Conservation (phyloP, 2,888 invertebrate genomes). For the Calameuta filiformis region DNA sequence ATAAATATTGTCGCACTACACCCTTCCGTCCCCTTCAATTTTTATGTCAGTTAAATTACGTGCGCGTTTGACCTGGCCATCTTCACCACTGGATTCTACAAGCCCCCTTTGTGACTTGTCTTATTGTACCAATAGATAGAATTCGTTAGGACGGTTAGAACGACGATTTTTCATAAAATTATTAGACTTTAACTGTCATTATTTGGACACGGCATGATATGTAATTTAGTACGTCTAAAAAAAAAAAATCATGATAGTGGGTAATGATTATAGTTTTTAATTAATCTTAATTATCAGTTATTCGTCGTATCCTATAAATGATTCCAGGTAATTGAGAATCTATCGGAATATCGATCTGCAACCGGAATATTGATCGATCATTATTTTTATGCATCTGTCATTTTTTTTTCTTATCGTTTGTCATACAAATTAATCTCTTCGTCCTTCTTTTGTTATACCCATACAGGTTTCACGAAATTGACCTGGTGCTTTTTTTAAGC, state of each 20-base stretch:
- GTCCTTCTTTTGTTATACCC: not conserved
- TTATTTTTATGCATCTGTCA: not conserved
- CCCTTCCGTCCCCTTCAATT: not conserved
- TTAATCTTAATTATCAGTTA: not conserved
- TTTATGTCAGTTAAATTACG: no score
- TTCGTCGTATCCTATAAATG: not conserved
- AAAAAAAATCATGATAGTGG: no score
- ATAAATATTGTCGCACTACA: not conserved
- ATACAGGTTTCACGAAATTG: not conserved
- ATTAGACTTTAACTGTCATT: not conserved
- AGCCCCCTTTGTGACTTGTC: not conserved
- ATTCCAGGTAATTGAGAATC: not conserved
- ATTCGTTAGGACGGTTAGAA: not conserved
- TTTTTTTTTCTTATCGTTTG: not conserved
- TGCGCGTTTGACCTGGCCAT: no score
- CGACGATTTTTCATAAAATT: not conserved
- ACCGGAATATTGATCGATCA: not conserved
- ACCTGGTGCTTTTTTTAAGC: not conserved
- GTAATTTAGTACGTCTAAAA: not conserved
- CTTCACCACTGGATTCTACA: not conserved
- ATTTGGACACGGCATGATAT: not conserved
- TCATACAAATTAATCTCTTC: not conserved
- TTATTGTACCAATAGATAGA: not conserved
- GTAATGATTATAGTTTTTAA: not conserved
- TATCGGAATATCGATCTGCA: not conserved